Base-by-base conservation (phyloP, 1,140 invertebrate genomes). In the Drosophila ercepeae region DNA sequence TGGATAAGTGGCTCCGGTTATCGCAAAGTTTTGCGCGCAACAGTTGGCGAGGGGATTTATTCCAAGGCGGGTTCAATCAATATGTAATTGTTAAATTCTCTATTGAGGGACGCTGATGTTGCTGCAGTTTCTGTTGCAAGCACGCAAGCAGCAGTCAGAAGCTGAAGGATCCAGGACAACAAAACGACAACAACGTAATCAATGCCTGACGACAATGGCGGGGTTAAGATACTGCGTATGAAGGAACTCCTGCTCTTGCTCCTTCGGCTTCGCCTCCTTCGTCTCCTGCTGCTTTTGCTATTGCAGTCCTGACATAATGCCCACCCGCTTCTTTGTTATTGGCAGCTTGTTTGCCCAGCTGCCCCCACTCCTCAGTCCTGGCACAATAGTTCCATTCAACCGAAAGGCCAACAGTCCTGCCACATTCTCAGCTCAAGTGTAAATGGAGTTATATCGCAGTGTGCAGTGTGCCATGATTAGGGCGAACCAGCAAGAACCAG, bases 1-100 rank as follows among this genome's bases (percentile, higher is more conserved):
- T 54, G 18, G 18, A 27, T 39, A 41, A 65, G 41, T 69, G 36
- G 59, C 59, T 52, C n/a, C n/a, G 29, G 68, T 65, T 75, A 55
- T 74, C 54, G 39, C 46, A 29, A 53, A 53, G 67, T 72, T 72
- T 75, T 78, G 71, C 65, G 81, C 68, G 81, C 81, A 86, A 88
- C 81, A 86, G 82, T 86, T 88, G 82, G 63, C 39, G 14, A 14
- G 71, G 44, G 55, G 73, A 77, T 65, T 81, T 81, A 63, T 69
- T 77, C 59, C 53, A 41, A 59, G 63, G 42, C 55, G 36, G 49
- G 55, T 58, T 53, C 77, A 88, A 86, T 86, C 81, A 86, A 86
- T 86, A 86, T 70, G 68, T 73, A 73, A 86, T 86, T 86, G 81
- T 81, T 86, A 70, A 88, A 81, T 88, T 81, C 72, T 75, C 71